Percentiles rank a stretch among this genome's conserved stretches.
Conservation (phyloP, 2,113 vertebrate species). For the Acanthochromis polyacanthus region DNA sequence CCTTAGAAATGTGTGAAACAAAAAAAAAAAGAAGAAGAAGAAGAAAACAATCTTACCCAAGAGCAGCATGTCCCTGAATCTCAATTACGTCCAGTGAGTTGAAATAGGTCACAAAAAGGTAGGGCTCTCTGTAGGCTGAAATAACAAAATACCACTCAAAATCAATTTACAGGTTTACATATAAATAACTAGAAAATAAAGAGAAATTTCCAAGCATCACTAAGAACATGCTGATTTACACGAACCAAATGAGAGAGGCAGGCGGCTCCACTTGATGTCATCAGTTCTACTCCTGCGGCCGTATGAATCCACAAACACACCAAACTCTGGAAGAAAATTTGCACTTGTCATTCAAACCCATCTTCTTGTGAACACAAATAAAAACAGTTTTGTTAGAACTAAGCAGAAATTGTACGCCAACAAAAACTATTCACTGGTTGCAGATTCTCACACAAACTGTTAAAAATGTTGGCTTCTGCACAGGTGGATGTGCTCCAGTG, state of each 20-base stretch:
- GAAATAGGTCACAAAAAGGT: conserved; percentile 99
- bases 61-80: conserved; percentile 93
- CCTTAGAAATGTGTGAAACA: background rate
- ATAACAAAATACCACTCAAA: conserved; percentile 16
- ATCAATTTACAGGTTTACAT: background rate
- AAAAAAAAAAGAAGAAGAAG: background rate
- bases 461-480: background rate
- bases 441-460: background rate
- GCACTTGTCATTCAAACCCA: background rate
- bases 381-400: background rate
- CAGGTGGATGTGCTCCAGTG: background rate
- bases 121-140: conserved; percentile 96
- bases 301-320: conserved; percentile 97
- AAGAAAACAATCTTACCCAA: conserved; percentile 87
- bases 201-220: background rate
- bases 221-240: conserved; percentile 12
- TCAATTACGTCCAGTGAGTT: conserved; percentile 98
- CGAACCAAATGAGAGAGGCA: conserved; percentile 96
- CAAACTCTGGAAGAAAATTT: conserved; percentile 89
- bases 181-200: background rate
- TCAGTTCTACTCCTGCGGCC: conserved; percentile 96
- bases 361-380: too few relatives aligned
- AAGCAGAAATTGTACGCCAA: background rate
- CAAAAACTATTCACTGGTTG: background rate
- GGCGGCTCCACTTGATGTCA: conserved; percentile 97